Evolutionary conservation across 2,888 invertebrate genomes (phyloP), one percentile per base, ranked within the genome.

Genomic region (Colletes collaris): DNA sequence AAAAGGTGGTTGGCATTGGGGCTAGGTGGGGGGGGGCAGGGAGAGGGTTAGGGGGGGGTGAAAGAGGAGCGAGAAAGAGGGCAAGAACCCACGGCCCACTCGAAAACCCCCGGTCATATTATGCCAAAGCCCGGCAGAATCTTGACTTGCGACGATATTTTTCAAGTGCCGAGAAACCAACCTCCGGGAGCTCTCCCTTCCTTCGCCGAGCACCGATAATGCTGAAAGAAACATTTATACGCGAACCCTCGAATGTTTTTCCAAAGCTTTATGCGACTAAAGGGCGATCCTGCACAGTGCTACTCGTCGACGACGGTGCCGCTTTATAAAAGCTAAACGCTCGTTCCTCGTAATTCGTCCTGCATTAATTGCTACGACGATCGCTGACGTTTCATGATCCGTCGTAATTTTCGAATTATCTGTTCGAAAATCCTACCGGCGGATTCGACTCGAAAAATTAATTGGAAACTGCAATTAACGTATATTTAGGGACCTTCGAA

Each of bases 61-160:
- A 67, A 65, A 79, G 60, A 19, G 56, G 76, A 58, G 77, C 55
- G 69, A 69, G 83, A 77, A 66, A 65, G 82, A 74, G 80, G 76
- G 85, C 56, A 79, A 76, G 81, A 85, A 80, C 76, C 72, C 75
- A 78, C 71, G 75, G 80, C 67, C 83, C 87, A 86, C 85, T 86
- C 83, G 83, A 85, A 85, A 79, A 79, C 78, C 82, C 86, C 81
- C 84, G 87, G 83, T 87, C 87, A 87, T 86, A 88, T 89, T 90
- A 90, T 89, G 84, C 86, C 85, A 83, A 84, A 87, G 76, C 84
- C 83, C 74, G 84, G 84, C 84, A 85, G 85, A 88, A 87, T 89
- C 89, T 90, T 89, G 89, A 89, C 89, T 90, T 79, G 85, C 89
- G 87, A 89, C 89, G 88, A 87, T 87, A 89, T 89, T 90, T 87